Conservation (phyloP, 2,113 vertebrate genomes). For the Albula goreensis region DNA sequence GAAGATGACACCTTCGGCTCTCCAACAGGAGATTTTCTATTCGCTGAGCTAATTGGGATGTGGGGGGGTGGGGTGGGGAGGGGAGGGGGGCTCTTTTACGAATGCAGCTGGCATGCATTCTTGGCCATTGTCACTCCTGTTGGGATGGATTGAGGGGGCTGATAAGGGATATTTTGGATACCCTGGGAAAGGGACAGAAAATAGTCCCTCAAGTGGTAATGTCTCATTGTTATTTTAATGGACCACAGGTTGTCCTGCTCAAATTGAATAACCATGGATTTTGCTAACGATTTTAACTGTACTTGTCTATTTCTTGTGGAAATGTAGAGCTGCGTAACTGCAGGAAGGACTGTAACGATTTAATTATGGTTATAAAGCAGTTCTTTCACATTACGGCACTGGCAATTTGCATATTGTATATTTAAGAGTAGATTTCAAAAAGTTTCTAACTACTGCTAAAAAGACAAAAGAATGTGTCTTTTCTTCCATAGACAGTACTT, state of each 20-base stretch:
- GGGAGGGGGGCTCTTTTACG: constrained; percentile 73
- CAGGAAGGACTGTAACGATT: background rate
- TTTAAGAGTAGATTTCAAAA: background rate
- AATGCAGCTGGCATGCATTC: constrained; percentile 74
- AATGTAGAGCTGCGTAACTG: background rate
- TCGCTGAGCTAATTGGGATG: constrained; percentile 71
- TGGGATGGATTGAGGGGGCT: constrained; percentile 47
- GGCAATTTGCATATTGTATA: background rate
- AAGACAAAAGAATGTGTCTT: background rate
- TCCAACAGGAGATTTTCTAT: constrained; percentile 64
- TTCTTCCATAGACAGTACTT: background rate
- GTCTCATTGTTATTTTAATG: background rate
- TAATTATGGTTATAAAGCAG: background rate
- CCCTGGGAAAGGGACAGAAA: background rate
- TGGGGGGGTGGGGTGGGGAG: constrained; percentile 69
- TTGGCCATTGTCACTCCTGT: constrained; percentile 72
- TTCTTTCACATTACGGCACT: background rate
- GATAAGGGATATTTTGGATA: constrained; percentile 7
- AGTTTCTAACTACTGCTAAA: background rate
- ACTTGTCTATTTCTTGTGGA: background rate
- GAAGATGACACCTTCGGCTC: constrained; percentile 71
- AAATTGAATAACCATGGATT: background rate
- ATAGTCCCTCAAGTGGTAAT: background rate
- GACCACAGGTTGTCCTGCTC: background rate
- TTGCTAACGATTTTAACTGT: background rate